Evolutionary conservation across 2,888 invertebrate genomes (phyloP), one percentile per base, ranked within the genome.

Genomic region (Micoletzkya japonica): DNA sequence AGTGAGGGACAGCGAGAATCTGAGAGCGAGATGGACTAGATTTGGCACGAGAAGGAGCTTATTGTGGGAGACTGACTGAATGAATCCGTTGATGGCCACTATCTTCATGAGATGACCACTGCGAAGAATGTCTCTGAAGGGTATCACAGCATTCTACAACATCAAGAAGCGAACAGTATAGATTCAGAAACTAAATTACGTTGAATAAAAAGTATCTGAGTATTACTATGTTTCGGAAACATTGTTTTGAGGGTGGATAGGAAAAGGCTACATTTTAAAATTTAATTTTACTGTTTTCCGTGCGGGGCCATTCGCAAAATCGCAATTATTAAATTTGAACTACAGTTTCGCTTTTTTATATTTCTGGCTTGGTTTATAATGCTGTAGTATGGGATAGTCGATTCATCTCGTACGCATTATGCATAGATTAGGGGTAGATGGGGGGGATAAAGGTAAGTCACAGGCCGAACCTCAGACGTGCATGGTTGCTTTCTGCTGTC

Each of bases 31-130:
- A 20, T 39, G 6, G 14, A 24, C n/a, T 30, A 50, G 30, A 50
- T 63, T 34, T 37, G 20, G 26, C 26, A 39, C 24, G n/a, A 26
- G 39, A 61, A n/a, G 30, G 39, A 10, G 30, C 20, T 2, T 1
- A 17, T 3, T 4, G 10, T 10, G 37, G 24, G 24, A 14, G 24
- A 26, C 64, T 52, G 2, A 66, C 64, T 66, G 64, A 0, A 37
- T 54, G 26, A 52, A 37, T 66, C 64, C 64, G 44, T 52, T 66
- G 54, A 66, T 66, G 6, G 20, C 14, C 20, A 66, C 37, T 28
- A 36, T 37, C 54, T 66, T 66, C 28, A 54, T 17, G 36, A 66
- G 52, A 20, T 52, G 37, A 6, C 54, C n/a, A 24, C 39, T 36
- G n/a, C 32, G 39, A 28, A 66, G 30, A 2, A 66, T 17, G 24